These are phyloP conservation scores for Stenolophus ochropezus DNA, from an alignment of 2,888 invertebrate species.

Conservation along the genomic window DNA sequence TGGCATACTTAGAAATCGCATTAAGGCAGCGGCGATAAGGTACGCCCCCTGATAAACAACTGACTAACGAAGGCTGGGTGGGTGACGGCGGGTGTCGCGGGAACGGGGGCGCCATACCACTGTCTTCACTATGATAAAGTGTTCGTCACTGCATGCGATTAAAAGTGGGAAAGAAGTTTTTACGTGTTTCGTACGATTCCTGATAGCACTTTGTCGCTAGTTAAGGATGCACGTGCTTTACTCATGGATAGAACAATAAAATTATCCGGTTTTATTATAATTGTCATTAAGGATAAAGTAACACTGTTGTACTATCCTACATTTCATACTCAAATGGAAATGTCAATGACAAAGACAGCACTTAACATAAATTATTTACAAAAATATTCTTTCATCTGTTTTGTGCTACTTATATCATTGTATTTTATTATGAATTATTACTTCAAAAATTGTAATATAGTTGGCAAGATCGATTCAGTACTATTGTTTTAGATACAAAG, in stretches of 20 bases:
- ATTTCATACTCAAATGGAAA: neutral
- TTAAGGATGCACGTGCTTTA: conserved; percentile 1
- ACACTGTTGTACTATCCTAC: neutral
- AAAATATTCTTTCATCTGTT: neutral
- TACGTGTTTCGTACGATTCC: conserved; percentile 39
- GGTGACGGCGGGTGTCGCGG: neutral
- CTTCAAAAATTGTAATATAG: no score
- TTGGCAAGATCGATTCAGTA: no score
- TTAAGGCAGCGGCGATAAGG: conserved; percentile 45
- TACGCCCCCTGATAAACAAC: conserved; percentile 51
- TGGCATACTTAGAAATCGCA: conserved; percentile 60
- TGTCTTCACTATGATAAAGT: conserved; percentile 43
- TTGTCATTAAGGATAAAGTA: conserved; percentile 4
- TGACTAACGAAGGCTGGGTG: conserved; percentile 31
- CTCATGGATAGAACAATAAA: conserved; percentile 13
- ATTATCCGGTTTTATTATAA: conserved; percentile 33
- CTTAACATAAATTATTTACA: neutral
- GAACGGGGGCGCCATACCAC: conserved; percentile 1
- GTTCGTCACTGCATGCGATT: conserved; percentile 49
- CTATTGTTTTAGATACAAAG: no score
- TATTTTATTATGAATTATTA: no score
- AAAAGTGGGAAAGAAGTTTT: conserved; percentile 45
- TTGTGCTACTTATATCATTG: neutral
- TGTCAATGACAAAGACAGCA: neutral
- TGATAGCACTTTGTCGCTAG: conserved; percentile 26